Base-by-base conservation (phyloP, 2,888 invertebrate species). In the Carabus problematicus region DNA sequence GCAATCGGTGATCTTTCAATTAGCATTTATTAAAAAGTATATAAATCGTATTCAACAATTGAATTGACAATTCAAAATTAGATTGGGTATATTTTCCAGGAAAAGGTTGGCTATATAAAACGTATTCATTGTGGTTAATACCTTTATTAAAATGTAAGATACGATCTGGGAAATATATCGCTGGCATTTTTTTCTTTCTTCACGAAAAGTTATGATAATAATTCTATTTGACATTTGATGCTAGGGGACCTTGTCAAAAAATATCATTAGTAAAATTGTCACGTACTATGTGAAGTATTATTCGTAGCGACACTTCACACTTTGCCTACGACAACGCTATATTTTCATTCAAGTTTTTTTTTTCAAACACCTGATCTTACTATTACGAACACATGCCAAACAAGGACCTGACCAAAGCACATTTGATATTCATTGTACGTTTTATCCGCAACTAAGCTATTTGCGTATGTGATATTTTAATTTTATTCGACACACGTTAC, bases 391-490 rank as follows among this genome's bases (percentile, higher is more conserved):
- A 52, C 9, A 16, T 52, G n/a, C 9, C 52, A 9, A n/a, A n/a
- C n/a, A n/a, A n/a, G 3, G 14, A 8, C 12, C 9, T 14, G 14
- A n/a, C 12, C 11, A 11, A 45, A 11, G 3, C 11, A n/a, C 11
- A 45, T 45, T 45, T 45, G 45, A 45, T 45, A 45, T 45, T 45
- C 45, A n/a, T n/a, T 4, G 45, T 3, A 8, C 7, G 45, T 6
- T 45, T 1, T 12, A 45, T 45, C 45, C 12, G 45, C 45, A 1
- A 45, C 45, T n/a, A 12, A 45, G 45, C 42, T 45, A 45, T 45
- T 45, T 45, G 42, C 9, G 59, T 9, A 43, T 59, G 16, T 43
- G 59, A 45, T 8, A 11, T 9, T 59, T 19, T 59, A 59, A 59
- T 59, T 59, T 12, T n/a, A 61, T 61, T 39, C 49, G 8, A 3